phyloP scores from a whole-genome alignment of 2,113 vertebrate species.

The Sylvietta virens region DNA sequence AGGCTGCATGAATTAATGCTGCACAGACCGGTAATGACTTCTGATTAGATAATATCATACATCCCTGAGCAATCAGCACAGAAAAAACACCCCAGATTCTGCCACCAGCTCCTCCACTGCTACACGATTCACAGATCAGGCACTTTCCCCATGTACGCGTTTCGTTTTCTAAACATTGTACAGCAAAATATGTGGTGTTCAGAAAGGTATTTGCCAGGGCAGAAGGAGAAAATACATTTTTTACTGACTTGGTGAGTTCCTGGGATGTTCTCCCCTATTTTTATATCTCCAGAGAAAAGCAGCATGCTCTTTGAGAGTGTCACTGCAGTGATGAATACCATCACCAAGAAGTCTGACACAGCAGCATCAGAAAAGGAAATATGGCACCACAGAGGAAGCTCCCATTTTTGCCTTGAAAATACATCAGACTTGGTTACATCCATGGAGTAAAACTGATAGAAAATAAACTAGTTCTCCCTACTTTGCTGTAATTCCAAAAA shows the following conservation, averaged over 20 bases:
- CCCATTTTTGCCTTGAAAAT: not conserved
- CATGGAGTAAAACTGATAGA: not conserved
- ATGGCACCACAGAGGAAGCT: fast-evolving
- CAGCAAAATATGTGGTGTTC: not conserved
- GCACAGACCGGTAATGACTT: conserved; percentile 24
- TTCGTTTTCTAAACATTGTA: not conserved
- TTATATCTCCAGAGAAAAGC: not conserved
- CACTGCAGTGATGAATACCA: not conserved
- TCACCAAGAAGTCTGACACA: not conserved
- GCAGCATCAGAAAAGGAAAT: not conserved
- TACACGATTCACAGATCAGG: not conserved
- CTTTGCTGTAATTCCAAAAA: not conserved
- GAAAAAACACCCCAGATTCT: conserved; percentile 1
- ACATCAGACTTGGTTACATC: not conserved
- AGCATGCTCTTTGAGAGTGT: not conserved
- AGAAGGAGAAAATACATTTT: not conserved
- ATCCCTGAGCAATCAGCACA: not conserved
- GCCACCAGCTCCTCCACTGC: not conserved
- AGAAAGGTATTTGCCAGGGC: not conserved
- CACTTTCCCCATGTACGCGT: not conserved
- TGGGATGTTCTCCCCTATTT: not conserved
- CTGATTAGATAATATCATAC: conserved; percentile 15
- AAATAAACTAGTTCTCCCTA: not conserved
- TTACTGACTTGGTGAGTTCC: not conserved
- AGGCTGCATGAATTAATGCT: conserved; percentile 1